Evolutionary conservation across 2,113 vertebrate genomes (phyloP).

Genomic region (Tupaia chinensis): DNA sequence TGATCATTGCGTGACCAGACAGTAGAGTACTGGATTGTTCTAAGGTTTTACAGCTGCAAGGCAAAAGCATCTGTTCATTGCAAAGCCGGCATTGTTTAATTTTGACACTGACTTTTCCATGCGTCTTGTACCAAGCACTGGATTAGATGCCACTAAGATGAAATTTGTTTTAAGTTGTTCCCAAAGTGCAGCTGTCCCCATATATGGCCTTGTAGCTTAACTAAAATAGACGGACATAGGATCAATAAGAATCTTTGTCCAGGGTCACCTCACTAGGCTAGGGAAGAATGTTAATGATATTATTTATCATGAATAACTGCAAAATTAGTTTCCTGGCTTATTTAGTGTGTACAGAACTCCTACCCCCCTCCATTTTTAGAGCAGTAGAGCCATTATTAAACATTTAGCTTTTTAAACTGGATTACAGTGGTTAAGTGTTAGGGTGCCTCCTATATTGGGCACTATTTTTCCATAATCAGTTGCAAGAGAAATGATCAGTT

Average conservation of each 20-base stretch:
- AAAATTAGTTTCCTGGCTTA: conserved; percentile 78
- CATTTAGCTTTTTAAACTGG: conserved; percentile 66
- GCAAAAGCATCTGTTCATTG: conserved; percentile 97
- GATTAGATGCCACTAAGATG: conserved; percentile 91
- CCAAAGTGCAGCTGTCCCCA: conserved; percentile 90
- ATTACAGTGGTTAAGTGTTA: conserved; percentile 48
- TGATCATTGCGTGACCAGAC: conserved; percentile 98
- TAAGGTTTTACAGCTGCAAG: conserved; percentile 97
- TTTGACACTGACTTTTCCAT: conserved; percentile 92
- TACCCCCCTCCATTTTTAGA: neutral
- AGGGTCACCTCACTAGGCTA: conserved; percentile 82
- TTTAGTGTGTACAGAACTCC: conserved; percentile 27
- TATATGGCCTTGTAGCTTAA: conserved; percentile 86
- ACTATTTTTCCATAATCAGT: conserved; percentile 40
- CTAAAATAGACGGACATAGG: conserved; percentile 85
- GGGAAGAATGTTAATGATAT: conserved; percentile 85
- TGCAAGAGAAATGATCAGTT: conserved; percentile 41
- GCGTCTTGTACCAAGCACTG: conserved; percentile 89
- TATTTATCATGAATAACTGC: conserved; percentile 83
- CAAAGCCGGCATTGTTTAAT: conserved; percentile 92
- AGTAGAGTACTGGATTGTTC: conserved; percentile 95
- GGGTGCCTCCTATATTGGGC: neutral
- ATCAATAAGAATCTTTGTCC: conserved; percentile 86
- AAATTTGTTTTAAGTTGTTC: conserved; percentile 91
- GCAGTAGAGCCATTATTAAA: conserved; percentile 58